Evolutionary conservation across 2,797 vertebrate species (phyloP).

Genomic region (Xyrichtys novacula): DNA sequence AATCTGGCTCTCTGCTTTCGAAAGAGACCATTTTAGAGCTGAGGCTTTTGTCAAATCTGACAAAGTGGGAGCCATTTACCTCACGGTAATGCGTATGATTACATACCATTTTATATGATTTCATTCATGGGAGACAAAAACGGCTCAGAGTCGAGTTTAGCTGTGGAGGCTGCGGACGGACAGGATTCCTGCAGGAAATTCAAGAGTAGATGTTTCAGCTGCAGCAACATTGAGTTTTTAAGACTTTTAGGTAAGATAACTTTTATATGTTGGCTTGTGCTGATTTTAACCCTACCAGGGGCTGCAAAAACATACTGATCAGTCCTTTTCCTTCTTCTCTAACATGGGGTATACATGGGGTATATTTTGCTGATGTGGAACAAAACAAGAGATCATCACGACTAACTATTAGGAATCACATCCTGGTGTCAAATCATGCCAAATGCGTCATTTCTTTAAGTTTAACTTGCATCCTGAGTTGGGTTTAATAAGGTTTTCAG

Average conservation of each 20-base stretch:
- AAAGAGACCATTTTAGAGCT: not conserved
- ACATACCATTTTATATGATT: not conserved
- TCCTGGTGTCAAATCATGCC: not conserved
- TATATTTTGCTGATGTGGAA: no score
- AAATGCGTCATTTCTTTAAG: not conserved
- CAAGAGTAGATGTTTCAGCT: no score
- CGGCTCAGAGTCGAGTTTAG: not conserved
- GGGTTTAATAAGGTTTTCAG: constrained; percentile 20
- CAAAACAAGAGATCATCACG: no score
- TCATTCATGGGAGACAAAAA: not conserved
- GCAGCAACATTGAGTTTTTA: no score
- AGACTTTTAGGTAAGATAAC: no score
- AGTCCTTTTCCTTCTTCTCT: no score
- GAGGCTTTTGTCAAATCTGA: not conserved
- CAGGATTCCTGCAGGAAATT: no score
- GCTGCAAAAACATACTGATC: no score
- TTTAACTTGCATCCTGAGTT: not conserved
- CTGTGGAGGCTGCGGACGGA: not conserved
- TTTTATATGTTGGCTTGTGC: no score
- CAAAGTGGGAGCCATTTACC: not conserved
- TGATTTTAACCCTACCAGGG: no score
- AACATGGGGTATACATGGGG: no score
- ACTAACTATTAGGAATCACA: not conserved
- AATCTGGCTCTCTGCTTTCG: constrained; percentile 4
- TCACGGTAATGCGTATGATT: not conserved